Conservation (phyloP, 2,888 invertebrate species). For the Rhopalosiphum nymphaeae region DNA sequence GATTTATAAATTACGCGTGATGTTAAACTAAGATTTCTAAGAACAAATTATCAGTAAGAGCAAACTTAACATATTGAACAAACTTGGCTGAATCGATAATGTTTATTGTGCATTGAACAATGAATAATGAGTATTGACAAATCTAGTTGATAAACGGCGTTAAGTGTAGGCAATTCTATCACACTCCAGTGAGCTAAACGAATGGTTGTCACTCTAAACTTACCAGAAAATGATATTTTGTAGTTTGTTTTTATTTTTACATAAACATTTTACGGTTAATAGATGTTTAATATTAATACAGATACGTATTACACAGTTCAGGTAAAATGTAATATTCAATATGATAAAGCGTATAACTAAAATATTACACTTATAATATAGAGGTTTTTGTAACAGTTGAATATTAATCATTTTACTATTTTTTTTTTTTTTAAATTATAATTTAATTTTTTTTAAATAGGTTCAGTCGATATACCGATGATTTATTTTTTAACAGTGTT, state of each 20-base stretch:
- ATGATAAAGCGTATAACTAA: background rate
- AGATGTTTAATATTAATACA: background rate
- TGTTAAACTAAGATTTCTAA: background rate
- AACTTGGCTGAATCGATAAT: background rate
- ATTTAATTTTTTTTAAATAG: background rate
- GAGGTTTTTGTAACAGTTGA: no score
- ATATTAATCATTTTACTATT: background rate
- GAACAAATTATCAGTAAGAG: background rate
- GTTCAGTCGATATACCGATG: background rate
- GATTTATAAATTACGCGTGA: background rate
- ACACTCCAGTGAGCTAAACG: slow-evolving; percentile 14
- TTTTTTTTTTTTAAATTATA: background rate
- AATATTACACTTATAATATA: background rate
- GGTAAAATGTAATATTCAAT: background rate
- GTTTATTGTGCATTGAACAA: background rate
- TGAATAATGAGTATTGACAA: slow-evolving; percentile 10
- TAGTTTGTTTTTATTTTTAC: background rate
- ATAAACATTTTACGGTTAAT: background rate
- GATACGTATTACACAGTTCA: background rate
- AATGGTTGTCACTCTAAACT: background rate
- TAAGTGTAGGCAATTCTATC: slow-evolving; percentile 10
- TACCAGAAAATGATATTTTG: background rate
- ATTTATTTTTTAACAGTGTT: background rate
- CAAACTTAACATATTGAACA: background rate
- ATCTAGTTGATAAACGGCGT: background rate